These are phyloP conservation scores for Bothrops jararaca DNA, from an alignment of 2,113 vertebrate species.

Conservation along the genomic window DNA sequence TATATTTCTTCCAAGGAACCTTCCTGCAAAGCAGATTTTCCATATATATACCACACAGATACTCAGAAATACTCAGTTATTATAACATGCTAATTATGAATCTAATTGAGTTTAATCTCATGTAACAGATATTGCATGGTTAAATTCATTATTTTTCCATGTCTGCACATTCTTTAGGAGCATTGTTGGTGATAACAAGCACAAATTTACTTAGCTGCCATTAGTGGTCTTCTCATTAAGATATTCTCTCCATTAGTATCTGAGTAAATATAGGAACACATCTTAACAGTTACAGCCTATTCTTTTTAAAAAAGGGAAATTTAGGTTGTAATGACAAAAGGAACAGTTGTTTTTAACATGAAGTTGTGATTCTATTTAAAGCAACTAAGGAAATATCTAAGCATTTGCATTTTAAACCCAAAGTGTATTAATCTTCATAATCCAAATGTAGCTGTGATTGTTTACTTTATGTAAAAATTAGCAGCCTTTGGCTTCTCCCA, in stretches of 20 bases:
- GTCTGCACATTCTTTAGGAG: neutral
- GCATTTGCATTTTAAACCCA: neutral
- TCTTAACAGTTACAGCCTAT: neutral
- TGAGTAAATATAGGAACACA: neutral
- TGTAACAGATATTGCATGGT: neutral
- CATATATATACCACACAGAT: neutral
- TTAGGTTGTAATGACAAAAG: neutral
- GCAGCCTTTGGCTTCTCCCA: neutral
- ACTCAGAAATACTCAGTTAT: neutral
- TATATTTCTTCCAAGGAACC: neutral
- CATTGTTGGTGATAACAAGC: neutral
- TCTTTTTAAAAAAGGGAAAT: neutral
- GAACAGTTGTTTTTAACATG: neutral
- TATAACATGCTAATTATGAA: neutral
- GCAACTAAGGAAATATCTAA: neutral
- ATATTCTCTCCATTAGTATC: neutral
- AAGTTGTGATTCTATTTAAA: neutral
- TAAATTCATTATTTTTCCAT: neutral
- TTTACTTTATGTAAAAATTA: neutral
- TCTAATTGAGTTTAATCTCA: neutral
- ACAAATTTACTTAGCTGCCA: neutral
- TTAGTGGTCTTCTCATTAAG: neutral
- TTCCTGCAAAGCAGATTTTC: neutral
- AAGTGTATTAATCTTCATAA: neutral
- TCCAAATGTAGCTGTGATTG: neutral